These are phyloP conservation scores for Catocala nupta DNA, from an alignment of 2,888 invertebrate genomes.

Conservation along the genomic window DNA sequence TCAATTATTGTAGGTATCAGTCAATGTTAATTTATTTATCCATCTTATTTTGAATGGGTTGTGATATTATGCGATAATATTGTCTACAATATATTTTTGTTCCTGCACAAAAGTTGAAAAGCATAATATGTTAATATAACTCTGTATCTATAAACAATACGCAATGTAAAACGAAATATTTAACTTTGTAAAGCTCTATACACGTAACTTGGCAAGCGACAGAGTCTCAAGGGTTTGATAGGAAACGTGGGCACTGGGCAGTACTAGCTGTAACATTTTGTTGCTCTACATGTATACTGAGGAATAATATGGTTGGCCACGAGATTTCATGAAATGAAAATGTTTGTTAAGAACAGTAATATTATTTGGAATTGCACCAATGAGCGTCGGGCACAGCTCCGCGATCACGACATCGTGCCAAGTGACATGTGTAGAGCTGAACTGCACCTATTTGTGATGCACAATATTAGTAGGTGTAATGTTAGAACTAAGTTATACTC, in stretches of 20 bases:
- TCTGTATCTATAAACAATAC: conserved; percentile 10
- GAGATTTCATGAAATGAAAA: no score
- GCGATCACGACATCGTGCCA: background rate
- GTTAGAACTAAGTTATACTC: conserved; percentile 28
- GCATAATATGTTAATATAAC: background rate
- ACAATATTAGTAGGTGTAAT: conserved; percentile 49
- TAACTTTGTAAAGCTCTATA: background rate
- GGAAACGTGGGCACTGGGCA: no score
- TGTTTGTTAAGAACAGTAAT: no score
- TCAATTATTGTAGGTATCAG: no score
- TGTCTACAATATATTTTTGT: conserved; percentile 13
- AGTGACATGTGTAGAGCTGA: conserved; percentile 9
- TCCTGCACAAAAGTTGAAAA: conserved; percentile 36
- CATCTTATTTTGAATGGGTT: conserved; percentile 18
- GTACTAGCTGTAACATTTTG: no score
- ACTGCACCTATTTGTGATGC: conserved; percentile 64
- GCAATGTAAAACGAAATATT: conserved; percentile 18
- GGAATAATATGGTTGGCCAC: no score
- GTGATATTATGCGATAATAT: conserved; percentile 30
- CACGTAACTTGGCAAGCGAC: conserved; percentile 4
- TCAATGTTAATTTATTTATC: no score
- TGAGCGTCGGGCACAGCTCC: conserved; percentile 9
- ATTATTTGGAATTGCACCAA: conserved; percentile 4
- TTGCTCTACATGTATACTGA: no score
- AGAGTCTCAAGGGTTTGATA: background rate